These are phyloP conservation scores for Palythoa grandiflora DNA, from an alignment of 92 coral and sea anemone species.

Conservation along the genomic window DNA sequence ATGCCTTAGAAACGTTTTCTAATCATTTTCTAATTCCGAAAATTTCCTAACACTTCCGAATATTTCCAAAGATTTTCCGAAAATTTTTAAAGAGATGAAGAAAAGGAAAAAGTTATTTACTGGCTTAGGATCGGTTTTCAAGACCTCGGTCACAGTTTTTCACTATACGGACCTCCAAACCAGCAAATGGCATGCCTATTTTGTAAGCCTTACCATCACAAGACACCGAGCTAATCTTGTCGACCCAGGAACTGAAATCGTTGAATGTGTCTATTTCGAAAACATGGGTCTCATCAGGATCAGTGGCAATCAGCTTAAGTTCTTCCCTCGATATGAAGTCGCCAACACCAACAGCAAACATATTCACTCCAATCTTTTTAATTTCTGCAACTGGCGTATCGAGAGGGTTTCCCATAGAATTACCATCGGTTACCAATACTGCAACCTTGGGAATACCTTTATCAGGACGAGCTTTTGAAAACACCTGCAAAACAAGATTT, in stretches of 20 bases:
- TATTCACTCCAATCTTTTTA: conserved; percentile 73
- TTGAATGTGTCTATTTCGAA: conserved; percentile 75
- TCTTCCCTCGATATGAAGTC: conserved; percentile 46
- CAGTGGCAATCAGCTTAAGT: conserved; percentile 80
- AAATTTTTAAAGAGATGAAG: no score
- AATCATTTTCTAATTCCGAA: no score
- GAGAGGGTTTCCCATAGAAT: conserved; percentile 65
- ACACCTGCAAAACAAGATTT: conserved; percentile 50
- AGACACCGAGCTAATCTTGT: conserved; percentile 93
- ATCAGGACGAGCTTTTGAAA: conserved; percentile 77
- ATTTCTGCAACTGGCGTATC: conserved; percentile 61
- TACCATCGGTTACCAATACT: conserved; percentile 87
- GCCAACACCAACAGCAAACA: conserved; percentile 93
- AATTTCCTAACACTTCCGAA: no score
- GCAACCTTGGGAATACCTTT: conserved; percentile 88
- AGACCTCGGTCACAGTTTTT: no score
- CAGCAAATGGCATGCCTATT: no score
- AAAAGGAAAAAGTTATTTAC: no score
- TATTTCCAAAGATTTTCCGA: no score
- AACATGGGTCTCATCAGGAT: conserved; percentile 89
- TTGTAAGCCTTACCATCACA: conserved; percentile 84
- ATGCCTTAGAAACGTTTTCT: no score
- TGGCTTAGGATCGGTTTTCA: no score
- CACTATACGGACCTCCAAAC: no score
- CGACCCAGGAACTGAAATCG: conserved; percentile 87